Conservation (phyloP, 2,888 invertebrate species). For the Lepidonotus clava region DNA sequence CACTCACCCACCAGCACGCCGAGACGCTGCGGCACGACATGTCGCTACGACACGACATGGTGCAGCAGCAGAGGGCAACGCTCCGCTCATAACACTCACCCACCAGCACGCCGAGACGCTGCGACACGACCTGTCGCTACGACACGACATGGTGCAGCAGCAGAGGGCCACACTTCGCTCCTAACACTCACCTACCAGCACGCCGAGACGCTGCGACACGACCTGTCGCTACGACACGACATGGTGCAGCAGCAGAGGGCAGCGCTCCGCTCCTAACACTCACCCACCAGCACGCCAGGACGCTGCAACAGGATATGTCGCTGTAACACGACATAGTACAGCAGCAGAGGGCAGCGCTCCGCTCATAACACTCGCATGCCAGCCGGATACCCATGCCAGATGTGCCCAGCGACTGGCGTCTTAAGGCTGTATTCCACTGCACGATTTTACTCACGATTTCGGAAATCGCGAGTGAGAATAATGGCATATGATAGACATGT, state of each 20-base stretch:
- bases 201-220: constrained; percentile 67
- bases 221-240: constrained; percentile 60
- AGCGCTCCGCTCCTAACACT: background rate
- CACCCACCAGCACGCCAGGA: constrained; percentile 70
- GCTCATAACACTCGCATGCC: constrained; percentile 68
- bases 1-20: constrained; percentile 71
- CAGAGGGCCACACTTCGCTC: background rate
- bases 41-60: constrained; percentile 44
- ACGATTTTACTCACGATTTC: no score
- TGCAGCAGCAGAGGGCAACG: background rate
- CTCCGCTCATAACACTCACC: constrained; percentile 59
- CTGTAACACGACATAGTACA: background rate
- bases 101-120: constrained; percentile 69
- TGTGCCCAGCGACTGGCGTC: no score
- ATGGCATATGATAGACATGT: no score
- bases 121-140: constrained; percentile 65
- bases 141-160: background rate
- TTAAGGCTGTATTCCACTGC: no score
- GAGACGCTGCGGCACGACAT: constrained; percentile 66
- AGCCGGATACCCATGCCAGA: no score
- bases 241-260: background rate
- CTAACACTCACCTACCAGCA: constrained; percentile 70
- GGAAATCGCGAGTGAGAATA: no score
- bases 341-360: background rate
- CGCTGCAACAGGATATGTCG: constrained; percentile 66